Evolutionary conservation across 2,888 invertebrate species (phyloP), one percentile per base, ranked within the genome.

Genomic region (Heliconius cydno): DNA sequence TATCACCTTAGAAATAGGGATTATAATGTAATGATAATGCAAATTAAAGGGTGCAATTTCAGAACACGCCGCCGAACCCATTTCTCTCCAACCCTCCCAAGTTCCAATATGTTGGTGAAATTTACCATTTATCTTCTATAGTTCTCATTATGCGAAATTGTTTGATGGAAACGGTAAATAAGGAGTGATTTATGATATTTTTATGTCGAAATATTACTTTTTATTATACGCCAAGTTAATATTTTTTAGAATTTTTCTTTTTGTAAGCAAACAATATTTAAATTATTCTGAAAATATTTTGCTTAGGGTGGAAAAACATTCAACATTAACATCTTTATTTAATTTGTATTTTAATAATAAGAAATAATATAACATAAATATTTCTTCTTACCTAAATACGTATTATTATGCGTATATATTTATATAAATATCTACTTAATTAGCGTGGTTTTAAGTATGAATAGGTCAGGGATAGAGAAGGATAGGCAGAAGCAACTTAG

Each of bases 81-180:
- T 93, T 92, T 93, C 92, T 93, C 92, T 92, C 90, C 88, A 90
- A 90, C 89, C 90, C 87, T 89, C 83, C 92, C 92, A 93, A 93
- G 93, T 89, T 83, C 92, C 92, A 93, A 93, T 94, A 94, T 93
- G 92, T 92, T 92, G 88, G 88, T 88, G 87, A 88, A 89, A 88
- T 87, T 86, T 86, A 86, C 88, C 88, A 90, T 94, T 88, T 89
- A 91, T 92, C 92, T 93, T 90, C 86, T 84, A 86, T 87, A 87
- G 86, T 85, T 88, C 86, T 89, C 87, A 92, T 92, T 93, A 94
- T 92, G 91, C 86, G 91, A 92, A 92, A 91, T 81, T 79, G 78
- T 83, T 81, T 79, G 65, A 70, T 79, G 38, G 76, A 81, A 67
- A 75, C 57, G 34, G 57, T 77, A 79, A 80, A 80, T 78, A 78